phyloP scores from a whole-genome alignment of 2,888 invertebrate genomes.

The Brenthis hecate region DNA sequence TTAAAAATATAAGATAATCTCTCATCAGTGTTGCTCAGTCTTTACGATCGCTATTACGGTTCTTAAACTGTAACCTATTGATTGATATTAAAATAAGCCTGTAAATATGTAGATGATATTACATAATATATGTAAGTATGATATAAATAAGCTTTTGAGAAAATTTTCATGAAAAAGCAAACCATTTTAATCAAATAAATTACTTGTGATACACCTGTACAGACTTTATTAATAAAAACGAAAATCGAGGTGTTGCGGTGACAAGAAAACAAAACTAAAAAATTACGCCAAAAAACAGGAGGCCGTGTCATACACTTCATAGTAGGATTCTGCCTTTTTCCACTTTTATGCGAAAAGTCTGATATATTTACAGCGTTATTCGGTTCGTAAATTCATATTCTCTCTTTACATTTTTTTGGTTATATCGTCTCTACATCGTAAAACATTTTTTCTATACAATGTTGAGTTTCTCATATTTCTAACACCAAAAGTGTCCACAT shows the following conservation, averaged over 20 bases:
- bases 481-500: too few species aligned
- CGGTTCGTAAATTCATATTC: constrained; percentile 35
- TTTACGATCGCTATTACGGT: too few species aligned
- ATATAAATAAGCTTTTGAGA: too few species aligned
- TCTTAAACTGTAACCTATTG: too few species aligned
- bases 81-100: too few species aligned
- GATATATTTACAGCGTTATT: constrained; percentile 37
- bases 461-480: too few species aligned
- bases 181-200: constrained; percentile 1
- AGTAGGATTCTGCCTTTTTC: constrained; percentile 10
- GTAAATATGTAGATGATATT: too few species aligned
- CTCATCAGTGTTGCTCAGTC: too few species aligned
- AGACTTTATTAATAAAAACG: constrained; percentile 15
- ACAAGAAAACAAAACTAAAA: constrained; percentile 24
- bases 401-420: constrained; percentile 23
- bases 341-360: constrained; percentile 29
- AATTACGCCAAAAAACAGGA: constrained; percentile 19
- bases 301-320: constrained; percentile 13
- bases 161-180: neutral
- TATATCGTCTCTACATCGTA: neutral
- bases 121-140: too few species aligned
- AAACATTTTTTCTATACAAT: neutral
- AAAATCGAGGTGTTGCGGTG: constrained; percentile 20
- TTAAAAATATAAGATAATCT: too few species aligned
- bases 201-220: constrained; percentile 7